Conservation (phyloP, 2,797 vertebrate species). For the Thalassophryne amazonica region DNA sequence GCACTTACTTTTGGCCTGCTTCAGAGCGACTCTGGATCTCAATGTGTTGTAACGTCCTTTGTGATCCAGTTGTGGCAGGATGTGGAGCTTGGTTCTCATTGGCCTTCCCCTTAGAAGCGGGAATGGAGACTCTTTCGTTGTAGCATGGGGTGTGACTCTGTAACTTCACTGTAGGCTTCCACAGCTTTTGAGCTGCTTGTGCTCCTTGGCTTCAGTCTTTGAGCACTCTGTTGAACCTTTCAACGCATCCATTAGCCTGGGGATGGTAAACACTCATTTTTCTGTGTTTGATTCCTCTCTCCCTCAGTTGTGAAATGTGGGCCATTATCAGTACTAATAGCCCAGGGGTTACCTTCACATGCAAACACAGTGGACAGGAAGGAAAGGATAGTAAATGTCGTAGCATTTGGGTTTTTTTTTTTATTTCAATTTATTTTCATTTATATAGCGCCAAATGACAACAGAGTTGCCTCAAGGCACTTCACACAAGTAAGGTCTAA, state of each 20-base stretch:
- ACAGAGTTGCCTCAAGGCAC: too few relatives aligned
- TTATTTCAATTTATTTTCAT: too few relatives aligned
- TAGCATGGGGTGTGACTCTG: background rate
- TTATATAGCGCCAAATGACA: too few relatives aligned
- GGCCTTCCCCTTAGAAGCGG: background rate
- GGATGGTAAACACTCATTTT: background rate
- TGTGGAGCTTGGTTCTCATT: background rate
- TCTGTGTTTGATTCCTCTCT: background rate
- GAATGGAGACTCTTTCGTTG: background rate
- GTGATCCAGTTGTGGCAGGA: background rate
- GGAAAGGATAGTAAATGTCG: background rate
- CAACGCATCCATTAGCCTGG: background rate
- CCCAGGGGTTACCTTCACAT: background rate
- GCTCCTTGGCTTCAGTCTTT: background rate
- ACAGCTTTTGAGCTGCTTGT: background rate
- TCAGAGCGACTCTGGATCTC: background rate
- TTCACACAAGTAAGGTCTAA: too few relatives aligned
- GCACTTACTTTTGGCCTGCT: background rate
- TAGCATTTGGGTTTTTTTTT: too few relatives aligned
- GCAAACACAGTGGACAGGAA: background rate
- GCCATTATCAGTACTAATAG: background rate
- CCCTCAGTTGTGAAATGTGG: background rate
- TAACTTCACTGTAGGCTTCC: background rate
- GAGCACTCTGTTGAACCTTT: background rate
- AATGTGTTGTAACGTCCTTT: background rate